These are phyloP conservation scores for Enteromius argenteus DNA, from an alignment of 2,797 vertebrate genomes.

Conservation along the genomic window DNA sequence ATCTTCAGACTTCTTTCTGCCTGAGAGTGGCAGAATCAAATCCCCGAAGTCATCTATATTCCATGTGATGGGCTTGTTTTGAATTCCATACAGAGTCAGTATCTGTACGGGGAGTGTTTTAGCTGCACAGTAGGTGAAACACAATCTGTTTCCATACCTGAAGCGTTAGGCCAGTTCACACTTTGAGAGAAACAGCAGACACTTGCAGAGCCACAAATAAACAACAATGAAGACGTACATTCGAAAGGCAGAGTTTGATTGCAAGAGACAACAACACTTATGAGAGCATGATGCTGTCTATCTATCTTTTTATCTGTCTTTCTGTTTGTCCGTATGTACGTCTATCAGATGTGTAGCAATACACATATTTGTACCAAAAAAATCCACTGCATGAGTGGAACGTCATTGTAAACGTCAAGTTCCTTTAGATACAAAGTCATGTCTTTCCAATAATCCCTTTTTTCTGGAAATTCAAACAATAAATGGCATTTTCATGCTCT, in stretches of 20 bases:
- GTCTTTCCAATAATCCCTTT: too few relatives aligned
- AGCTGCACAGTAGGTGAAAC: conserved; percentile 55
- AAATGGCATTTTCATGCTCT: too few relatives aligned
- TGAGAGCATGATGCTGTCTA: not conserved
- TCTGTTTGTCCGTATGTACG: not conserved
- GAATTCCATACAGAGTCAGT: conserved; percentile 68
- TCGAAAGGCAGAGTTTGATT: not conserved
- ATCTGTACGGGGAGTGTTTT: conserved; percentile 69
- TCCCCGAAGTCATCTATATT: conserved; percentile 61
- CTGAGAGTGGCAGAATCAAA: conserved; percentile 36
- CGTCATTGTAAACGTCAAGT: not conserved
- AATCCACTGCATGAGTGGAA: too few relatives aligned
- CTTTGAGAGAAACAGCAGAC: conserved; percentile 52
- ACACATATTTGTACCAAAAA: not conserved
- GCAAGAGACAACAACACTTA: not conserved
- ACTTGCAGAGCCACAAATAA: conserved; percentile 48
- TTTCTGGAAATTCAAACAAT: too few relatives aligned
- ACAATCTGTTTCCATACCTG: conserved; percentile 70
- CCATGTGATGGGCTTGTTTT: conserved; percentile 62
- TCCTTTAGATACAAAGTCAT: too few relatives aligned
- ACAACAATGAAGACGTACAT: conserved; percentile 26
- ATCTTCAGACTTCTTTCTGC: conserved; percentile 56
- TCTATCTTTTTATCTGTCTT: not conserved
- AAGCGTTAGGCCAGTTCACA: conserved; percentile 60
- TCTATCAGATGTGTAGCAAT: too few relatives aligned